Evolutionary conservation across 2,113 vertebrate genomes (phyloP), one percentile per base, ranked within the genome.

Genomic region (Aythya baeri): DNA sequence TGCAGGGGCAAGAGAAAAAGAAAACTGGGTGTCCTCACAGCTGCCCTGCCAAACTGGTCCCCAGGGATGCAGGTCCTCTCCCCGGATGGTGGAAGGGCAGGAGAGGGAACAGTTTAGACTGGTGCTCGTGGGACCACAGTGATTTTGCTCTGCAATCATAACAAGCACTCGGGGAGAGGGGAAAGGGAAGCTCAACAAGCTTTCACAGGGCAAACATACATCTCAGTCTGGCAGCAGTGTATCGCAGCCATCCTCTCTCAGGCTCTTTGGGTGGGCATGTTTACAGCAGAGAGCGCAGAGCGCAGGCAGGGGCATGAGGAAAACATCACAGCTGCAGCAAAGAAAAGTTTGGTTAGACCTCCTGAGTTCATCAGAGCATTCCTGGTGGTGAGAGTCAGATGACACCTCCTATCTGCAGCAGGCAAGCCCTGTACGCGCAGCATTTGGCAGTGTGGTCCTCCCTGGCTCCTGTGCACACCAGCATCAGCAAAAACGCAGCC

Each of bases 181-280:
- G 41, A 81, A 66, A 80, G 46, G 17, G 46, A 89, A 78, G 25
- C 90, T 91, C 65, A 79, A 55, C 38, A 82, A 70, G 26, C 57
- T 83, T 78, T 76, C 71, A 86, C 1, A 70, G 70, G 38, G 83
- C 83, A 94, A 84, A 73, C 59, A 70, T 29, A 71, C 46, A 67
- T 54, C 66, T 41, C 25, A 32, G 26, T 88, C 88, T 94, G 80
- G 80, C 77, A 96, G 88, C 91, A 91, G 70, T 74, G 63, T 72
- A 73, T 84, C 61, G 43, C 83, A 94, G 80, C 32, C 44, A 86
- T 92, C 44, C 36, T 88, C 76, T 95, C 91, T 82, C 83, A 87
- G 91, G 78, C 96, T 95, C 86, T 96, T 91, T 95, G 94, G 93
- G 94, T 97, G 96, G 96, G 91, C 91, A 83, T 91, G 79, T 97